Evolutionary conservation across 2,797 vertebrate genomes (phyloP).

Genomic region (Periparus ater): DNA sequence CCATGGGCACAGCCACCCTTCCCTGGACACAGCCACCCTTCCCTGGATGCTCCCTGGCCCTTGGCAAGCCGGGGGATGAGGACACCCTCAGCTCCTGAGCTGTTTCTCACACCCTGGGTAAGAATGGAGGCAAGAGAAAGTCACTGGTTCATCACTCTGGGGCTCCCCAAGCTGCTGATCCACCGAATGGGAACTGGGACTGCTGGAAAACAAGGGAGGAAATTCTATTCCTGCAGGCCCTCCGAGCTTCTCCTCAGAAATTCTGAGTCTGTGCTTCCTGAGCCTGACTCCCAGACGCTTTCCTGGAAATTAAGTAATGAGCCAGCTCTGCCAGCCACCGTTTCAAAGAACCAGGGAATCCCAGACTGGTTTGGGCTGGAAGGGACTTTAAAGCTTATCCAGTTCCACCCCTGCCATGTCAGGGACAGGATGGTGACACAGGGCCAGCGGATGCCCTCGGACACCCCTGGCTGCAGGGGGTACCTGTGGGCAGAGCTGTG

Average conservation of each 20-base stretch:
- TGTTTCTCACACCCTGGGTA: neutral
- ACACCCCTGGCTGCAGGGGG: neutral
- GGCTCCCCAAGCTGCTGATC: neutral
- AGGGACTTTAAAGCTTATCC: neutral
- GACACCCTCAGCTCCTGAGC: neutral
- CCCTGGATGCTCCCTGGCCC: fast-evolving
- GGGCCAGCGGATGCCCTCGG: neutral
- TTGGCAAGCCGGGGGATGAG: neutral
- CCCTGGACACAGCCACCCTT: neutral
- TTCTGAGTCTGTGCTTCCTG: neutral
- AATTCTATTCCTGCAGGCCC: neutral
- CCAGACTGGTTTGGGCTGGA: neutral
- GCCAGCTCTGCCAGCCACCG: fast-evolving
- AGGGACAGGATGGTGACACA: no score
- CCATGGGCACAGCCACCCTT: fast-evolving
- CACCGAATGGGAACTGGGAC: neutral
- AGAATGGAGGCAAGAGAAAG: fast-evolving
- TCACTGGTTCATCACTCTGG: fast-evolving
- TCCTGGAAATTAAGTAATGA: neutral
- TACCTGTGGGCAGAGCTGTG: neutral
- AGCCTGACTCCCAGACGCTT: fast-evolving
- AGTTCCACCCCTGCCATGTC: neutral
- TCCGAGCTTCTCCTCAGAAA: neutral
- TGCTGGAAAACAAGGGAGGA: neutral
- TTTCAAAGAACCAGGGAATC: neutral